These are phyloP conservation scores for Sebastolobus altivelis DNA, from an alignment of 2,797 vertebrate genomes.

Conservation along the genomic window DNA sequence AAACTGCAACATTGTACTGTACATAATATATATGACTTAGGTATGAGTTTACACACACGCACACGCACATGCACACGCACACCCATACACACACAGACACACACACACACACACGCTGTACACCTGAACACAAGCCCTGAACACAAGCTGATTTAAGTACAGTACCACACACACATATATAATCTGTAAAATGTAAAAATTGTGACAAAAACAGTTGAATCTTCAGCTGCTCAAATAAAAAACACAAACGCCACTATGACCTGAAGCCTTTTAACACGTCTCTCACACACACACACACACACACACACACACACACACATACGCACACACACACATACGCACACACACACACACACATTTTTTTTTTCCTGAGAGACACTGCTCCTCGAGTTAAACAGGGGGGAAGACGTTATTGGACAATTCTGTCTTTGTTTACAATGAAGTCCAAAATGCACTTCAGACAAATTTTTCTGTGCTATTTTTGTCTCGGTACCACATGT, in stretches of 20 bases:
- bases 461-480: slow-evolving; percentile 62
- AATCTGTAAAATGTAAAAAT: slow-evolving; percentile 64
- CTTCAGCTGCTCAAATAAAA: slow-evolving; percentile 59
- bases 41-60: slow-evolving; percentile 72
- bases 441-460: slow-evolving; percentile 75
- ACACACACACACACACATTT: slow-evolving; percentile 26
- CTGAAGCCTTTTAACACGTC: slow-evolving; percentile 72
- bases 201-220: slow-evolving; percentile 70
- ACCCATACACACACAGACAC: slow-evolving; percentile 30
- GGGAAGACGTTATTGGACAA: slow-evolving; percentile 65
- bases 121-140: slow-evolving; percentile 47
- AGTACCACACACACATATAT: slow-evolving; percentile 25
- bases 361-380: slow-evolving; percentile 58
- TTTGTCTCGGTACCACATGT: slow-evolving; percentile 61
- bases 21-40: slow-evolving; percentile 85
- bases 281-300: slow-evolving; percentile 11
- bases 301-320: slow-evolving; percentile 45
- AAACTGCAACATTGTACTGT: slow-evolving; percentile 81
- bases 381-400: slow-evolving; percentile 58
- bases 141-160: slow-evolving; percentile 64
- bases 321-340: slow-evolving; percentile 24
- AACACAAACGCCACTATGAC: slow-evolving; percentile 63
- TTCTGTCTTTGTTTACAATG: slow-evolving; percentile 80
- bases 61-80: slow-evolving; percentile 43
- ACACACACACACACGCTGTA: slow-evolving; percentile 49